A percentile compares a stretch with the other conserved stretches of the same genome.
Conservation (phyloP, 2,888 invertebrate species). For the Ichneumoninae sp. region DNA sequence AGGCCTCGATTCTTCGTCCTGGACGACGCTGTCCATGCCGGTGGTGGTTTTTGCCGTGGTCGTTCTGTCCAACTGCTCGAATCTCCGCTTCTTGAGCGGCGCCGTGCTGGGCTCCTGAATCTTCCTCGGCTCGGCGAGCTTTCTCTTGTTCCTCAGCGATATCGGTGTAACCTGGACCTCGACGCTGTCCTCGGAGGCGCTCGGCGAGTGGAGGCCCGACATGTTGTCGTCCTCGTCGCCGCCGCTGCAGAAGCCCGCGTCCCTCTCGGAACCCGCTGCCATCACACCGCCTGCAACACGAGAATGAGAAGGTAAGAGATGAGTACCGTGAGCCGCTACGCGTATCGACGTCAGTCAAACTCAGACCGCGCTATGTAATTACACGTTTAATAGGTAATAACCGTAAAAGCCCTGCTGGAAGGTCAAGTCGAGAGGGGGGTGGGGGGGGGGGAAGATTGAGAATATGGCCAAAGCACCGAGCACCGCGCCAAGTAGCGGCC, state of each 20-base stretch:
- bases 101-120: conserved; percentile 86
- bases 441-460: conserved; percentile 15
- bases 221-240: conserved; percentile 88
- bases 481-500: conserved; percentile 7
- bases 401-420: conserved; percentile 57
- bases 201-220: conserved; percentile 86
- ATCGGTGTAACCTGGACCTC: conserved; percentile 88
- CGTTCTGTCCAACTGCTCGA: conserved; percentile 74
- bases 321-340: neutral
- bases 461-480: conserved; percentile 11
- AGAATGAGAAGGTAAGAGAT: conserved; percentile 32
- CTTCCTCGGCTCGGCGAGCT: conserved; percentile 89
- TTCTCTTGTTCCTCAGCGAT: conserved; percentile 87
- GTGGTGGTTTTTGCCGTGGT: conserved; percentile 73
- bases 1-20: conserved; percentile 78
- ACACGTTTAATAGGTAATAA: conserved; percentile 70
- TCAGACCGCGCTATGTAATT: conserved; percentile 59
- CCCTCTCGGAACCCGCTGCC: conserved; percentile 86
- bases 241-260: conserved; percentile 91
- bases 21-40: conserved; percentile 69
- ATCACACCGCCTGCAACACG: conserved; percentile 86
- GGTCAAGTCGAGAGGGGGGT: conserved; percentile 1
- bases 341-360: conserved; percentile 63
- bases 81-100: conserved; percentile 88
- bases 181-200: conserved; percentile 88